Evolutionary conservation across 2,888 invertebrate genomes (phyloP).

Genomic region (Antheraea yamamai): DNA sequence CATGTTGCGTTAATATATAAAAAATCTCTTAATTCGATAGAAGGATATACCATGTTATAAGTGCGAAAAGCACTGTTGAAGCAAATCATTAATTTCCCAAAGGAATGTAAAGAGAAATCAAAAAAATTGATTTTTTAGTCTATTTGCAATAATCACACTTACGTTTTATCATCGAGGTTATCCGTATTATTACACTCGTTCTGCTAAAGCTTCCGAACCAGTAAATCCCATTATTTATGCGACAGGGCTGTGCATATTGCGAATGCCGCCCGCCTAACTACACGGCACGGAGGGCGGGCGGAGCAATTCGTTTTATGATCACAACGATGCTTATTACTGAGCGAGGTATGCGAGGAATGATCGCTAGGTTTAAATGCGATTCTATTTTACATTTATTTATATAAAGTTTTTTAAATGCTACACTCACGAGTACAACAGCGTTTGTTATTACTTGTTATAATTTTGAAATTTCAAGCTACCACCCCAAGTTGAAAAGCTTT

Average conservation of each 20-base stretch:
- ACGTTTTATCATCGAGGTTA: background rate
- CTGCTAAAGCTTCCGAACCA: conserved; percentile 4
- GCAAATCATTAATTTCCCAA: background rate
- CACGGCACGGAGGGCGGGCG: background rate
- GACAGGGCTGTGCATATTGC: conserved; percentile 8
- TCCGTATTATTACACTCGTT: background rate
- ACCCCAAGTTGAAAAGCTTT: too few species aligned
- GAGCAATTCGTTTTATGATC: conserved; percentile 8
- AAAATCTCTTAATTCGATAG: background rate
- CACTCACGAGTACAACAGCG: too few species aligned
- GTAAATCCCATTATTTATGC: conserved; percentile 8
- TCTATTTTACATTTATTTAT: background rate
- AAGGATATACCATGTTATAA: background rate
- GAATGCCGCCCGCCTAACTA: background rate
- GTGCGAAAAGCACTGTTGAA: background rate
- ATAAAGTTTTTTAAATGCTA: background rate
- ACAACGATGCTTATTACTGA: conserved; percentile 8
- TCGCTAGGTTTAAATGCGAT: background rate
- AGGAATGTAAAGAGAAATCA: background rate
- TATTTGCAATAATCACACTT: background rate
- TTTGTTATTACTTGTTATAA: too few species aligned
- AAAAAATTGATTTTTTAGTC: background rate
- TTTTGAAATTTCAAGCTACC: too few species aligned
- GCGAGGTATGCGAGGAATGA: background rate
- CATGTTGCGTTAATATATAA: background rate